These are phyloP conservation scores for Aurelia sp. DNA, from an alignment of 30 jellyfish, hydroid and myxozoan genomes.

Conservation along the genomic window DNA sequence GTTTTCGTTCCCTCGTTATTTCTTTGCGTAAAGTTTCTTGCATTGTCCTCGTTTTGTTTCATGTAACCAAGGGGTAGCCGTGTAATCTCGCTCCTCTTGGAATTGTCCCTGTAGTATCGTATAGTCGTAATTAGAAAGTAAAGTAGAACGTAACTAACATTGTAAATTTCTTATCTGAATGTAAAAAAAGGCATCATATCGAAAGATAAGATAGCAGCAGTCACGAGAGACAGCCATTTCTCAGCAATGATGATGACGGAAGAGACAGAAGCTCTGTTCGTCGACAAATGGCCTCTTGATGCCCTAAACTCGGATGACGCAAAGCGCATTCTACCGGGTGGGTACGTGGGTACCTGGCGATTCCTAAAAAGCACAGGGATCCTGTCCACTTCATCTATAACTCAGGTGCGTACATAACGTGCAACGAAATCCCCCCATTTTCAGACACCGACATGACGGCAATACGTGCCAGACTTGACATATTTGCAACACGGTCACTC, in stretches of 20 bases:
- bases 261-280: not conserved
- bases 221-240: slow-evolving; percentile 31
- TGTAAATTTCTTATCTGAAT: too few relatives aligned
- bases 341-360: slow-evolving; percentile 31
- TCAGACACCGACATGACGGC: slow-evolving; percentile 7
- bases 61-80: too few relatives aligned
- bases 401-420: slow-evolving; percentile 6
- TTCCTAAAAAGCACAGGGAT: slow-evolving; percentile 40
- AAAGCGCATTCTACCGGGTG: slow-evolving; percentile 27
- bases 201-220: slow-evolving; percentile 1
- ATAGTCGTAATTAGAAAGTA: too few relatives aligned
- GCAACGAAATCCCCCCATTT: slow-evolving; percentile 2
- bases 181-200: slow-evolving; percentile 40
- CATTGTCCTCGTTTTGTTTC: too few relatives aligned
- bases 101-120: too few relatives aligned
- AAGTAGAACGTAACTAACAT: too few relatives aligned
- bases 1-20: too few relatives aligned
- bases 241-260: slow-evolving; percentile 11
- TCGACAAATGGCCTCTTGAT: slow-evolving; percentile 32
- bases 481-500: slow-evolving; percentile 2
- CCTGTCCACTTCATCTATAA: slow-evolving; percentile 19
- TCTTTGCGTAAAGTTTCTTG: too few relatives aligned
- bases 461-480: slow-evolving; percentile 9
- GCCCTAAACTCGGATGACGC: slow-evolving; percentile 6
- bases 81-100: too few relatives aligned